Evolutionary conservation across 2,113 vertebrate species (phyloP).

Genomic region (Triplophysa siluroides): DNA sequence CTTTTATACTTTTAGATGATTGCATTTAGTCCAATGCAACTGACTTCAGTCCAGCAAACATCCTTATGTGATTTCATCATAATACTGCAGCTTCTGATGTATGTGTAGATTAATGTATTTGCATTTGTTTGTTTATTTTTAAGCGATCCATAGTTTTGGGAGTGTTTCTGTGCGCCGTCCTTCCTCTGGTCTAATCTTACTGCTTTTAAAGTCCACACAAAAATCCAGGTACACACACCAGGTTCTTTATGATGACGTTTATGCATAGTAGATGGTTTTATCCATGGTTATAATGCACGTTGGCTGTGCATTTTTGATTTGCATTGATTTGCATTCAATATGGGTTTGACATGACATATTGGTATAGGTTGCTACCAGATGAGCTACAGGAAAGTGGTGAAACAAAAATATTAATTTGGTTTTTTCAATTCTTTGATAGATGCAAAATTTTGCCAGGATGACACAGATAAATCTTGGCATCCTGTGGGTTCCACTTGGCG

Average conservation of each 20-base stretch:
- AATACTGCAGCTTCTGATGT: too few species aligned
- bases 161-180: constrained; percentile 17
- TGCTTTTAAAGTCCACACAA: accelerated
- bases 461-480: constrained; percentile 13
- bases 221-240: constrained; percentile 1
- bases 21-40: too few species aligned
- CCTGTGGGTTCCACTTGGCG: constrained; percentile 28
- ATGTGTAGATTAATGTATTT: not conserved
- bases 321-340: not conserved
- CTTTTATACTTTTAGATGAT: too few species aligned
- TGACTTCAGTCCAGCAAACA: too few species aligned
- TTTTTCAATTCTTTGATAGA: not conserved
- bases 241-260: not conserved
- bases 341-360: too few species aligned
- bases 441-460: not conserved
- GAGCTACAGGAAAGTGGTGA: not conserved
- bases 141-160: constrained; percentile 1
- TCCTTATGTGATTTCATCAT: too few species aligned
- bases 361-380: too few species aligned
- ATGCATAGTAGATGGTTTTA: not conserved
- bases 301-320: not conserved
- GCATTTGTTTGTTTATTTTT: constrained; percentile 1
- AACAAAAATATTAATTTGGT: not conserved
- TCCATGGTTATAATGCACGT: not conserved
- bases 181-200: not conserved